Conservation (phyloP, 2,888 invertebrate species). For the Dascillus cervinus region DNA sequence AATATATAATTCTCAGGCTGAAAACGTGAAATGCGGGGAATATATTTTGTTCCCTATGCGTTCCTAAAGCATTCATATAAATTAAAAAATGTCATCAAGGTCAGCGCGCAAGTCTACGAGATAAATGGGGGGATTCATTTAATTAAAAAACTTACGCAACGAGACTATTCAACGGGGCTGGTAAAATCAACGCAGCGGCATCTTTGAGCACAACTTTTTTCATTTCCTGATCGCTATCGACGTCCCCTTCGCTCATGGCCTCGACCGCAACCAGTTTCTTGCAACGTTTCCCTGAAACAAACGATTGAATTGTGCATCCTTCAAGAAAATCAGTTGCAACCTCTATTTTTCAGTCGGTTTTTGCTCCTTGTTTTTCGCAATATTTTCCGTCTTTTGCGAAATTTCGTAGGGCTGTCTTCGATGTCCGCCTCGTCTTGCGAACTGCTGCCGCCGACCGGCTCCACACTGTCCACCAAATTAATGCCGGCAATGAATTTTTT, state of each 20-base stretch:
- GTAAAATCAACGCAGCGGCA: constrained; percentile 30
- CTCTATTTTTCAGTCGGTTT: constrained; percentile 40
- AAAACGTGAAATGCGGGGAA: too few relatives aligned
- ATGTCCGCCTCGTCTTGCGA: constrained; percentile 47
- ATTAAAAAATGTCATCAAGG: too few relatives aligned
- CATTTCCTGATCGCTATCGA: constrained; percentile 37
- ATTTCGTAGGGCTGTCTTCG: constrained; percentile 33
- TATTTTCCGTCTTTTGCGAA: constrained; percentile 47
- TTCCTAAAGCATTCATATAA: too few relatives aligned
- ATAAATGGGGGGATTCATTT: too few relatives aligned
- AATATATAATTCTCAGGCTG: too few relatives aligned
- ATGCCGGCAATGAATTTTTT: constrained; percentile 5
- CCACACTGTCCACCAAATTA: constrained; percentile 42
- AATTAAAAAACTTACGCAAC: constrained; percentile 24
- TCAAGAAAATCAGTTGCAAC: too few relatives aligned
- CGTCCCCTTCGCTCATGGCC: constrained; percentile 36
- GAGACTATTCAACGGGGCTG: constrained; percentile 33
- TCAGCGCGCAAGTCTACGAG: too few relatives aligned
- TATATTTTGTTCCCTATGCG: too few relatives aligned
- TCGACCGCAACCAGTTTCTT: constrained; percentile 29
- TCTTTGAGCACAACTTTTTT: constrained; percentile 32
- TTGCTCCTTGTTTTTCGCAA: constrained; percentile 56
- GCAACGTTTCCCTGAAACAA: constrained; percentile 17
- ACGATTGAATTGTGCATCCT: too few relatives aligned
- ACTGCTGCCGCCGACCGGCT: constrained; percentile 45